phyloP scores from a whole-genome alignment of 2,888 invertebrate species.

The Catocala sponsa region DNA sequence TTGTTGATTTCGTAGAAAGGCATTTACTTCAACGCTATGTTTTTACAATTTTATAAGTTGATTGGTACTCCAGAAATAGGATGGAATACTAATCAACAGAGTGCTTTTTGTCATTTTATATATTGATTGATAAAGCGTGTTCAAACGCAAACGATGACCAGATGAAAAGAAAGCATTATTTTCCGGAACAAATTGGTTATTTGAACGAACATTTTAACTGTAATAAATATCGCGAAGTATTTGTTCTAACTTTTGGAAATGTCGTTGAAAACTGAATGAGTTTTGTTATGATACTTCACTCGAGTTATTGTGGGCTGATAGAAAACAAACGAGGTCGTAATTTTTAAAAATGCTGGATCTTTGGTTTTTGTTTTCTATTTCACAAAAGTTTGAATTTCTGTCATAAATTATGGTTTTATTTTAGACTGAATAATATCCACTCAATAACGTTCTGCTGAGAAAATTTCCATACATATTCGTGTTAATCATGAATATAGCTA shows the following conservation, averaged over 20 bases:
- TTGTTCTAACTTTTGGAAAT: slow-evolving; percentile 20
- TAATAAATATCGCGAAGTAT: slow-evolving; percentile 32
- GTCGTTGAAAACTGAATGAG: slow-evolving; percentile 29
- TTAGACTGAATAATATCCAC: not conserved
- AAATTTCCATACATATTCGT: too few species aligned
- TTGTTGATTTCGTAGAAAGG: slow-evolving; percentile 34
- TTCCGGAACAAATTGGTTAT: slow-evolving; percentile 29
- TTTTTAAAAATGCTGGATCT: slow-evolving; percentile 8
- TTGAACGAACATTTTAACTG: slow-evolving; percentile 28
- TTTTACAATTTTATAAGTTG: slow-evolving; percentile 42
- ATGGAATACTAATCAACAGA: slow-evolving; percentile 57
- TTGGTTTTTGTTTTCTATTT: slow-evolving; percentile 8
- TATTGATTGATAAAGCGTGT: slow-evolving; percentile 49
- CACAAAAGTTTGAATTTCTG: not conserved
- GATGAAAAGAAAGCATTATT: slow-evolving; percentile 32
- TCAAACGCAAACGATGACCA: slow-evolving; percentile 44
- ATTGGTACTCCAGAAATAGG: slow-evolving; percentile 36
- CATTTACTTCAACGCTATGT: slow-evolving; percentile 27
- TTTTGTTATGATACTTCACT: slow-evolving; percentile 22
- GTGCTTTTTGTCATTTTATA: slow-evolving; percentile 61
- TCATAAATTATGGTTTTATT: not conserved
- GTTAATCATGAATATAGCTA: too few species aligned
- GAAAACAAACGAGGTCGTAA: slow-evolving; percentile 31
- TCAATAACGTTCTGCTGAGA: too few species aligned
- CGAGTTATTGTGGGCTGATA: slow-evolving; percentile 15